Base-by-base conservation (phyloP, 2,888 invertebrate species). In the Bombylius discolor region DNA sequence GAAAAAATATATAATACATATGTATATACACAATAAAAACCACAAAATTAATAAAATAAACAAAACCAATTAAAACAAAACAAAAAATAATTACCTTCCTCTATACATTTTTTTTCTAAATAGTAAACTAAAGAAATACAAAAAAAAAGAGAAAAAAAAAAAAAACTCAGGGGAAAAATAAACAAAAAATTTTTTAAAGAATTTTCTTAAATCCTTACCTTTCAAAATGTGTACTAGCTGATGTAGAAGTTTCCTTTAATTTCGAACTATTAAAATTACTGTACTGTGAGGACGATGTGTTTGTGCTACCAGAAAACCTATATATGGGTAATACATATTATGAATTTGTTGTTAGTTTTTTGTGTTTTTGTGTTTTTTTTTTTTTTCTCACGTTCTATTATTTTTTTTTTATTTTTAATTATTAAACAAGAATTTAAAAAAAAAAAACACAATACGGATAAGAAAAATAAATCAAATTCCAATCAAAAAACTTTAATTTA, bases 231-330 rank as follows among this genome's bases (percentile, higher is more conserved):
- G 73, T 66, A 59, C 68, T 71, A 58, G 70, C 67, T 55, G 70
- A 67, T 52, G 70, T 66, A 55, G 72, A 65, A 55, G 73, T 68
- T 61, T 74, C 74, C 69, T 73, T 74, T 59, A 73, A 67, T 66
- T 74, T 74, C 65, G 72, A 67, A 65, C 69, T 72, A 70, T 69
- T 74, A 67, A 71, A 74, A 67, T 71, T 74, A 68, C 72, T 70
- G 67, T 74, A 73, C 65, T 73, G 74, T 65, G 72, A 70, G 61
- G 73, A 66, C 63, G 74, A 67, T 62, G 72, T 69, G 66, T 67
- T 72, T 66, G 72, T 68, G 65, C 69, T 73, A 67, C 71, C 71
- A 66, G 74, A 66, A 65, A 70, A 74, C 72, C 74, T 74, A 66
- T 58, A 60, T 62, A 56, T 56, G 60, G 60, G 58, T 33, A 23